Evolutionary conservation across 2,113 vertebrate genomes (phyloP).

Genomic region (Opisthocomus hoazin): DNA sequence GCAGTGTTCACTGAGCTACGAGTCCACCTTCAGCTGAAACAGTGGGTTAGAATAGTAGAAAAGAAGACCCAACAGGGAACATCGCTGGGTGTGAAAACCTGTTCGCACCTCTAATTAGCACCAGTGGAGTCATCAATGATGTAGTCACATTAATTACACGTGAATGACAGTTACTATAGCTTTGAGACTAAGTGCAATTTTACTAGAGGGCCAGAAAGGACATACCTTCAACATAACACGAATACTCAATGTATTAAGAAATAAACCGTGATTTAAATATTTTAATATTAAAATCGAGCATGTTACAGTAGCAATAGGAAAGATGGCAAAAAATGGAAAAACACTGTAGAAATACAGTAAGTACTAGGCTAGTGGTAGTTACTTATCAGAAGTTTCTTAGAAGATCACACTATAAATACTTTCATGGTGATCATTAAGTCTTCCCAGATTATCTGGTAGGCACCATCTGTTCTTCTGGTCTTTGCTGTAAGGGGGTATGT

Average conservation of each 20-base stretch:
- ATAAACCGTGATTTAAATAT: background rate
- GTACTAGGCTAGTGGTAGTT: background rate
- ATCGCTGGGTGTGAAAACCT: background rate
- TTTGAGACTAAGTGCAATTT: background rate
- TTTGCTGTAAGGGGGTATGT: background rate
- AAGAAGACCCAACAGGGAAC: background rate
- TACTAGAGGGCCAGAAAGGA: background rate
- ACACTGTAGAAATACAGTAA: background rate
- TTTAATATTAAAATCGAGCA: background rate
- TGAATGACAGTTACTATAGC: background rate
- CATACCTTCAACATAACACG: accelerated
- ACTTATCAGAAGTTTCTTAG: background rate
- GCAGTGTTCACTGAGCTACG: background rate
- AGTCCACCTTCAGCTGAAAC: background rate
- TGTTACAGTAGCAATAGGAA: background rate
- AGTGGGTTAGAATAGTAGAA: background rate
- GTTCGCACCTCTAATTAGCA: conserved; percentile 32
- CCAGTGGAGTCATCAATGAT: background rate
- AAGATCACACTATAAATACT: background rate
- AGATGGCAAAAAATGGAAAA: background rate
- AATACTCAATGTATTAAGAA: background rate
- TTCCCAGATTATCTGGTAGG: background rate
- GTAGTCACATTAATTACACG: background rate
- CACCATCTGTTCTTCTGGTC: background rate
- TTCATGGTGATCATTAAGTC: background rate